Evolutionary conservation across 1,140 invertebrate species (phyloP), one percentile per base, ranked within the genome.

Genomic region (Caenorhabditis inopinata): DNA sequence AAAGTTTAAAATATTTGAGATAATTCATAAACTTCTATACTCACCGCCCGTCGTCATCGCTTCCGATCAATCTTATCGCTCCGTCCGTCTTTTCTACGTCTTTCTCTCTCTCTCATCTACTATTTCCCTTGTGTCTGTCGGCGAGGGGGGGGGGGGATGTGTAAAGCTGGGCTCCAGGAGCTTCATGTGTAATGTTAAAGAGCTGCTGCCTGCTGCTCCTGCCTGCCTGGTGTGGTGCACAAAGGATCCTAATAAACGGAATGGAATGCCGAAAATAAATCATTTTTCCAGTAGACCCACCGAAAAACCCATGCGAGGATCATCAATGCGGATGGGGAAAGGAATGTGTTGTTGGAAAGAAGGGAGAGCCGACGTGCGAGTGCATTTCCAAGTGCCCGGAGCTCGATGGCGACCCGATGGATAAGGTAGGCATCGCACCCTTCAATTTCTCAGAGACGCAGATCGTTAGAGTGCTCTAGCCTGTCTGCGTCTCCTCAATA

Each of bases 281-380:
- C 18, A 18, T 1, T 16, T 38, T 68, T 68, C 1, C 58, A 68
- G 58, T 68, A 68, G 58, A 68, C 9, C 58, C 58, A 68, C 29
- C 58, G n/a, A 84, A 84, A 53, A 88, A 96, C 90, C 94, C 94
- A 7, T 97, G 95, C 89, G 89, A 92, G 79, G 92, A 93, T 76
- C 94, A 95, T 86, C 93, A 93, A 88, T 97, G 95, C 89, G 93
- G 94, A 77, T 94, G 94, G 83, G 95, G 95, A 75, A 92, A 93
- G 86, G 91, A 95, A 83, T 97, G 95, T 86, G 92, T 94, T 87
- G 90, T 95, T 82, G 88, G 89, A 82, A 84, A 88, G 91, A 92
- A 74, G 83, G 92, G 92, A 9, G 92, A 93, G 78, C 93, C 94
- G 7, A 91, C 93, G 83, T 97, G 95, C 89, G 92, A 93, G 80